phyloP scores from a whole-genome alignment of 2,888 invertebrate genomes.

The Acrobasis consociella region DNA sequence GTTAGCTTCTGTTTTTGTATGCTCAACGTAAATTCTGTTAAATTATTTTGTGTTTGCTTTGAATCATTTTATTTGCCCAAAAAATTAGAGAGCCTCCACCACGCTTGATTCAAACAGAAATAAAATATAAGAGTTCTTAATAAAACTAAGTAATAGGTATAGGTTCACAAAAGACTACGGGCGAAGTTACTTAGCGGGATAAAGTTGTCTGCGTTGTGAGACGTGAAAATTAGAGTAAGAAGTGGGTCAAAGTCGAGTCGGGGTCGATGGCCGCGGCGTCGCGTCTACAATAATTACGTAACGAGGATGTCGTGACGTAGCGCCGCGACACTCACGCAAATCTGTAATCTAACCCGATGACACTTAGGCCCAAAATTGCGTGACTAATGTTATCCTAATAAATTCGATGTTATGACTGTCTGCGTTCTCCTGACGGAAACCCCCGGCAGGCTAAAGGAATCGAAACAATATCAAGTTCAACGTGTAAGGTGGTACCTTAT shows the following conservation, averaged over 20 bases:
- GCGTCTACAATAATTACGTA: constrained; percentile 74
- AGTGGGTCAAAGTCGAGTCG: constrained; percentile 78
- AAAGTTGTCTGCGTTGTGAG: constrained; percentile 66
- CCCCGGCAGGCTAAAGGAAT: constrained; percentile 37
- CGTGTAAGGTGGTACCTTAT: background rate
- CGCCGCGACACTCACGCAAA: constrained; percentile 34
- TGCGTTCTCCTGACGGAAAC: constrained; percentile 40
- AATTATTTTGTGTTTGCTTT: background rate
- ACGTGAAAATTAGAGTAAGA: constrained; percentile 77
- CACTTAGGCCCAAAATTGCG: constrained; percentile 40
- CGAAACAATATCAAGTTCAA: constrained; percentile 19
- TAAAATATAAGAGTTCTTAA: background rate
- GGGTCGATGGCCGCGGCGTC: constrained; percentile 66
- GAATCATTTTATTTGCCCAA: too few species aligned
- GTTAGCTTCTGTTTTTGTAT: background rate
- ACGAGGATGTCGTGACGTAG: constrained; percentile 61
- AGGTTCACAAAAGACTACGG: constrained; percentile 20
- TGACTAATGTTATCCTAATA: constrained; percentile 37
- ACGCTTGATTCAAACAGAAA: too few species aligned
- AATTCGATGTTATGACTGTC: constrained; percentile 46
- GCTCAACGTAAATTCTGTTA: constrained; percentile 11
- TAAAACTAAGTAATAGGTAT: background rate
- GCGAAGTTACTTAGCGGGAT: constrained; percentile 48
- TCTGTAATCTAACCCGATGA: constrained; percentile 37
- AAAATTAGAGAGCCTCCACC: too few species aligned